Conservation (phyloP, 2,888 invertebrate species). For the Coelogynopora nodosa region DNA sequence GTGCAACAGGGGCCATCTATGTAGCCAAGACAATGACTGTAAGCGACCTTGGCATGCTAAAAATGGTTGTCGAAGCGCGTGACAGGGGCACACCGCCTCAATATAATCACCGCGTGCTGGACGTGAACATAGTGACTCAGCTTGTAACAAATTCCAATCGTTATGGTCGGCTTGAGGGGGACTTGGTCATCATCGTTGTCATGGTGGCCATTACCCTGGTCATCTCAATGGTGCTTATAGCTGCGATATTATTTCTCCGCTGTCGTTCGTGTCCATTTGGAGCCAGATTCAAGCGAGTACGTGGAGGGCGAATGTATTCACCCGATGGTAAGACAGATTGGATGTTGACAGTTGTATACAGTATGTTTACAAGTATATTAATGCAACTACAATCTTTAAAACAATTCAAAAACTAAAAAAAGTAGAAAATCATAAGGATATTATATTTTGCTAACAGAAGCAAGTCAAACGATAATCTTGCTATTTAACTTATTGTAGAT, state of each 20-base stretch:
- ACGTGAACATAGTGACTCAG: constrained; percentile 37
- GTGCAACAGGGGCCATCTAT: constrained; percentile 36
- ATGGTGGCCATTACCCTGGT: constrained; percentile 45
- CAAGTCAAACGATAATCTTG: too few relatives aligned
- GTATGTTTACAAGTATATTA: too few relatives aligned
- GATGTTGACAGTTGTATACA: too few relatives aligned
- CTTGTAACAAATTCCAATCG: not conserved
- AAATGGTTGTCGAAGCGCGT: constrained; percentile 35
- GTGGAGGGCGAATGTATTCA: constrained; percentile 7
- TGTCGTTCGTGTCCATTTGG: constrained; percentile 37
- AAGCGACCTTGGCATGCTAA: constrained; percentile 36
- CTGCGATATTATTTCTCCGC: constrained; percentile 45
- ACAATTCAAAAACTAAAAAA: too few relatives aligned
- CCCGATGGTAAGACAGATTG: constrained; percentile 5
- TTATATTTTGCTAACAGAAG: too few relatives aligned
- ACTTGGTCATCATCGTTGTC: constrained; percentile 44
- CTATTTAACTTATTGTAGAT: too few relatives aligned
- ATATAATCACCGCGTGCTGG: not conserved
- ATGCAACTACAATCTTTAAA: too few relatives aligned
- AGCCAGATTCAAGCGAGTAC: not conserved
- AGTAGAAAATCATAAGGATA: too few relatives aligned
- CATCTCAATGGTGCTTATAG: constrained; percentile 43
- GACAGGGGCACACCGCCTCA: constrained; percentile 38
- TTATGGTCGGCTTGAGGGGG: constrained; percentile 41
- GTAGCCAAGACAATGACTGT: constrained; percentile 28